Evolutionary conservation across 2,113 vertebrate genomes (phyloP).

Genomic region (Machaerirhynchus nigripectus): DNA sequence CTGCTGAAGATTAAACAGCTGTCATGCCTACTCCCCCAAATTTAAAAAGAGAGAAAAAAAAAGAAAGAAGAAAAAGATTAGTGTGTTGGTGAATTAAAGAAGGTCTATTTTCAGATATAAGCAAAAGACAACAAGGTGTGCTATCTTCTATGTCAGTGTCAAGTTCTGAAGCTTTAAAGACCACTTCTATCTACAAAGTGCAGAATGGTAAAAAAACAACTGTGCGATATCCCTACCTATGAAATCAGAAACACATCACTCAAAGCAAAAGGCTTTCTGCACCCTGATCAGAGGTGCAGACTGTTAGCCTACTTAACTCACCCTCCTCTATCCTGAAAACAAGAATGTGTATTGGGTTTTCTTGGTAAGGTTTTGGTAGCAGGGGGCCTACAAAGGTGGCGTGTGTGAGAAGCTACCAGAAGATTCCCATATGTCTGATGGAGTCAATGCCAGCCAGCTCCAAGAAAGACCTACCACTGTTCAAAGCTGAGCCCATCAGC

Average conservation of each 20-base stretch:
- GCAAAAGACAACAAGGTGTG: neutral
- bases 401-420: neutral
- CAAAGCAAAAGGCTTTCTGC: neutral
- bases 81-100: constrained; percentile 9
- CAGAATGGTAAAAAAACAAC: neutral
- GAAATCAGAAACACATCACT: neutral
- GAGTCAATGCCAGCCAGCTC: neutral
- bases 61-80: neutral
- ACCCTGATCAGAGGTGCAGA: neutral
- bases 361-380: neutral
- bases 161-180: constrained; percentile 5
- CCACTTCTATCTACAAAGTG: neutral
- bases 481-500: neutral
- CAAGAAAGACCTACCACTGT: neutral
- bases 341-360: neutral
- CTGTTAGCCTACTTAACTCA: neutral
- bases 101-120: constrained; percentile 37
- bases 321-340: neutral
- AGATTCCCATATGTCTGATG: neutral
- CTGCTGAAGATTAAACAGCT: constrained; percentile 51
- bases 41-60: neutral
- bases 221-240: neutral
- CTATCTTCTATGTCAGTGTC: neutral
- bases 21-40: neutral
- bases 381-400: too few species aligned